Base-by-base conservation (phyloP, 2,113 vertebrate genomes). In the Gulo gulo region DNA sequence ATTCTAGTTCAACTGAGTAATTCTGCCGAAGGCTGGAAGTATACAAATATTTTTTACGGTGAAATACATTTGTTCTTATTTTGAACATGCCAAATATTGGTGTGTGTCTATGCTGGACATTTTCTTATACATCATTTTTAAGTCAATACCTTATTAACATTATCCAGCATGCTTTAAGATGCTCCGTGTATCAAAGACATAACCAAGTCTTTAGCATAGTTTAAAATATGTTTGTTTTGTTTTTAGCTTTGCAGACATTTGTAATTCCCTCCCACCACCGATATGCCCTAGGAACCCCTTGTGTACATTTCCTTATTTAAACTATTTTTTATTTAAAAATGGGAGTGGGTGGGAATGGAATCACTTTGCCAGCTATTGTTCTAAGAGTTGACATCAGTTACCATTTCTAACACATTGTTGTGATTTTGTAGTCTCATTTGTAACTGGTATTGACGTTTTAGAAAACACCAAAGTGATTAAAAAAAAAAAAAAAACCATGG, bases 71-170 rank as follows among this genome's bases (percentile, higher is more conserved):
- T 94, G 95, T 97, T 98, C 97, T 97, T 88, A 87, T 94, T 96
- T 97, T 86, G 57, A 97, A 98, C 98, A 98, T 97, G 96, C 97
- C 97, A 98, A 96, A 88, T 97, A 94, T 94, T 91, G 76, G 96
- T 98, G 95, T 98, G 97, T 98, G 88, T 98, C 87, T 98, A 97
- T 98, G 97, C 97, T 99, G 97, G 97, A 95, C 97, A 98, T 92
- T 96, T 97, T 96, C 87, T 97, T 88, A 96, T 93, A 87, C 95
- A 78, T 97, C 74, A 96, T 98, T 98, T 97, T 98, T 87, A 97
- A 96, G 82, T 97, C 92, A 97, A 98, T 98, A 57, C 96, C 97
- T 98, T 98, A 96, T 80, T 91, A 94, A 92, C 81, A 42, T 97
- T 92, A 97, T 98, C 97, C 89, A 98, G 98, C 98, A 98, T 98